Base-by-base conservation (phyloP, 2,797 vertebrate genomes). In the Capromys pilorides region DNA sequence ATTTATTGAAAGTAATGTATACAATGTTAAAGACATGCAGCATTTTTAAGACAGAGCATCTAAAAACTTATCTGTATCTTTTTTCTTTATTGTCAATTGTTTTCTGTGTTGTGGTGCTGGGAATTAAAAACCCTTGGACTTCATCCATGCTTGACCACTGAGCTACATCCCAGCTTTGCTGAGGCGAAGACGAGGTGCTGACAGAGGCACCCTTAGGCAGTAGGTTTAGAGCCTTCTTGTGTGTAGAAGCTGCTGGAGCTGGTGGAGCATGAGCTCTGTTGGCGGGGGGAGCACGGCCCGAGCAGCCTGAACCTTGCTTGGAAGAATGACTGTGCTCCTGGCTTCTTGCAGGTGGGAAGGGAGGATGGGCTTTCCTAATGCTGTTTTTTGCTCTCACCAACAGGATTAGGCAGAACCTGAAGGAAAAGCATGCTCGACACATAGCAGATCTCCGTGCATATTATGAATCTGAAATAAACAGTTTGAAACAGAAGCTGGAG, bases 351-450 rank as follows among this genome's bases (percentile, higher is more conserved):
- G 51, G 54, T 31, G 14, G 69, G 22, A 31, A 33, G 28, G 5
- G 41, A 73, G 26, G 61, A 28, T 49, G 26, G 26, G 22, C 41
- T 80, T 36, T 79, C 39, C 67, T 93, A 22, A 84, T 24, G 33
- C 0, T 0, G 28, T 16, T 91, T 96, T 91, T 92, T 61, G 0
- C 86, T 94, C 62, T 97, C 82, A 39, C 67, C 49, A 73, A 78
- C 91, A 99, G 99, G 83, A 97, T 99, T 71, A 98, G 99, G 95
- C 99, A 99, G 97, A 99, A 98, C 98, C 98, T 99, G 98, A 99
- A 99, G 95, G 99, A 99, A 94, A 99, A 99, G 92, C 99, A 99
- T 8, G 98, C 99, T 13, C 98, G 99, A 3, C 99, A 99, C 41
- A 96, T 99, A 24, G 99, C 99, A 0, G 99, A 99, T 85, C 98